A percentile compares a stretch with the other conserved stretches of the same genome.
These are phyloP conservation scores for Semaprochilodus insignis DNA, from an alignment of 2,797 vertebrate genomes.

Conservation along the genomic window DNA sequence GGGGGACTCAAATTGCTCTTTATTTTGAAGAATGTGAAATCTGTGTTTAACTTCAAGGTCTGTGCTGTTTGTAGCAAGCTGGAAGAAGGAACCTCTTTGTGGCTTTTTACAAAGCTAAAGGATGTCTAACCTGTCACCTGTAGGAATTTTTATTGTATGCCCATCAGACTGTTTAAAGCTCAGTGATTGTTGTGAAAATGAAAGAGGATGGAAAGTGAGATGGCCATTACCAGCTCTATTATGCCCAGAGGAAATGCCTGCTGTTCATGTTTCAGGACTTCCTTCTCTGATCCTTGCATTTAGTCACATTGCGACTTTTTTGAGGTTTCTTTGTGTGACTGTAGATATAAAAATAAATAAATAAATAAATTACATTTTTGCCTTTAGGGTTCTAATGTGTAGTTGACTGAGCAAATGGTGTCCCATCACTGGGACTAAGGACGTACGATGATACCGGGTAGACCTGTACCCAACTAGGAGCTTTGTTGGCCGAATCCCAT, in stretches of 20 bases:
- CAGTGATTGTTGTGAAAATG: slow-evolving; percentile 4
- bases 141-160: background rate
- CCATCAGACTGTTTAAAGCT: background rate
- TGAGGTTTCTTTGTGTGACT: too few species aligned
- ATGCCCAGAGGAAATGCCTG: slow-evolving; percentile 56
- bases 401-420: background rate
- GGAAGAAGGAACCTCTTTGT: background rate
- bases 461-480: too few species aligned
- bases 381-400: background rate
- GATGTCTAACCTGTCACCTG: background rate
- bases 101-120: background rate
- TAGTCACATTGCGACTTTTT: background rate
- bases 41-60: too few species aligned
- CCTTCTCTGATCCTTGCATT: slow-evolving; percentile 1
- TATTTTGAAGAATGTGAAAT: background rate
- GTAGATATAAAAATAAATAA: too few species aligned
- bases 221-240: slow-evolving; percentile 11
- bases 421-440: background rate
- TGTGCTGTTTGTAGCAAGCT: background rate
- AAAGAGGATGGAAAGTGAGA: slow-evolving; percentile 4
- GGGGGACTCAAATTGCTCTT: background rate
- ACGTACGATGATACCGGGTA: background rate
- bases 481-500: too few species aligned
- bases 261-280: slow-evolving; percentile 41
- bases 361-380: too few species aligned